phyloP scores from a whole-genome alignment of 2,888 invertebrate genomes.

The Lysandra bellargus region DNA sequence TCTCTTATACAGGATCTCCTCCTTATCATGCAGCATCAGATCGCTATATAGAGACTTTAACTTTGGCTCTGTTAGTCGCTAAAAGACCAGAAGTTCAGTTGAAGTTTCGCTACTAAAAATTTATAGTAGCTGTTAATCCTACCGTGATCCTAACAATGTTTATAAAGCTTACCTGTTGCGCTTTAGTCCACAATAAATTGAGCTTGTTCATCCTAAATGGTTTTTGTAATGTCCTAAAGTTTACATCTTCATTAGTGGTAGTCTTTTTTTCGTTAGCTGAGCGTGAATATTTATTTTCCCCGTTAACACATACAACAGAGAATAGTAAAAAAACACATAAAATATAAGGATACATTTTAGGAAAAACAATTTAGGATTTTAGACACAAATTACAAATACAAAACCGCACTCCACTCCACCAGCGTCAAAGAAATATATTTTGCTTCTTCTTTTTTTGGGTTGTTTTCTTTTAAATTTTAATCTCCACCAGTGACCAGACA shows the following conservation, averaged over 20 bases:
- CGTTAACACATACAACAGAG: constrained; percentile 39
- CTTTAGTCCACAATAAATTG: constrained; percentile 94
- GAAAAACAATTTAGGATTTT: no score
- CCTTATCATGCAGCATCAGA: constrained; percentile 94
- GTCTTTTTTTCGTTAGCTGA: constrained; percentile 75
- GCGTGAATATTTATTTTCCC: constrained; percentile 84
- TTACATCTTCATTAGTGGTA: constrained; percentile 54
- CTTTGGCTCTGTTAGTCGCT: constrained; percentile 91
- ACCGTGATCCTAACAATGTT: constrained; percentile 9
- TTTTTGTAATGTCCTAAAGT: constrained; percentile 87
- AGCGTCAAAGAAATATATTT: no score
- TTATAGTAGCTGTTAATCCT: neutral
- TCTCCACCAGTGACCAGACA: no score
- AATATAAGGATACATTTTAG: neutral
- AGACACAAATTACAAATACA: no score
- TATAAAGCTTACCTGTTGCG: constrained; percentile 84
- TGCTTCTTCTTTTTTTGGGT: no score
- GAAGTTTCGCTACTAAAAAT: neutral
- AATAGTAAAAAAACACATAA: constrained; percentile 33
- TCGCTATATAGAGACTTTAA: constrained; percentile 93
- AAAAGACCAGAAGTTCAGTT: constrained; percentile 42
- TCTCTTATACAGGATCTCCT: constrained; percentile 92
- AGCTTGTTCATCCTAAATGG: constrained; percentile 95
- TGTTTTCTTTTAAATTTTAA: no score
- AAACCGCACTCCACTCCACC: no score